phyloP scores from a whole-genome alignment of 2,888 invertebrate species.

The Eupithecia insigniata region DNA sequence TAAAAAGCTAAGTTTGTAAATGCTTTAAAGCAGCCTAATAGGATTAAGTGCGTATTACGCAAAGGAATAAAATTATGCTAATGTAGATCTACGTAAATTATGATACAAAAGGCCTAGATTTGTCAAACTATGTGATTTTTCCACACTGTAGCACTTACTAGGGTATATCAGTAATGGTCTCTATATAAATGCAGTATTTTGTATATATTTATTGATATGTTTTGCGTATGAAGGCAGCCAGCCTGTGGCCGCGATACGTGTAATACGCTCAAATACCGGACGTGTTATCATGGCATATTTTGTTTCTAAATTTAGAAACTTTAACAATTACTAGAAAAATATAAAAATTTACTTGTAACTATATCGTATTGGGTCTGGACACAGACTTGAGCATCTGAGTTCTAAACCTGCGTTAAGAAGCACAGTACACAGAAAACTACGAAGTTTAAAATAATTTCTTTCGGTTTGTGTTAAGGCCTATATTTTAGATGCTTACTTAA shows the following conservation, averaged over 20 bases:
- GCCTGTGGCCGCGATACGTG: constrained; percentile 63
- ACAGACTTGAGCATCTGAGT: neutral
- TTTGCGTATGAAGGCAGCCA: constrained; percentile 73
- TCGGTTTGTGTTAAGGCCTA: neutral
- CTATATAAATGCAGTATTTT: constrained; percentile 35
- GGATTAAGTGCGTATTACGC: neutral
- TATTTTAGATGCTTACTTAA: neutral
- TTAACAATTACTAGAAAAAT: neutral
- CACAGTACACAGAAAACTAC: neutral
- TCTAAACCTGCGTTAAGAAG: neutral
- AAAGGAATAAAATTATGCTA: neutral
- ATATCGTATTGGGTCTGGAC: neutral
- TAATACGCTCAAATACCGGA: constrained; percentile 49
- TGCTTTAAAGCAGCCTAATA: neutral
- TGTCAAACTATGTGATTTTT: neutral
- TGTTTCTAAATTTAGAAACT: neutral
- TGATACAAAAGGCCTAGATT: neutral
- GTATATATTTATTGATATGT: constrained; percentile 54
- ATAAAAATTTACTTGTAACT: neutral
- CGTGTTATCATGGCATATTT: neutral
- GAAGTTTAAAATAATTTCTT: neutral
- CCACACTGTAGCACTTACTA: constrained; percentile 27
- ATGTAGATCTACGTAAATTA: neutral
- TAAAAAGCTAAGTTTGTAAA: neutral
- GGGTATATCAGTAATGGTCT: constrained; percentile 14